A percentile compares a stretch with the other conserved stretches of the same genome.
These are phyloP conservation scores for Amiota minor DNA, from an alignment of 2,888 invertebrate genomes.

Conservation along the genomic window DNA sequence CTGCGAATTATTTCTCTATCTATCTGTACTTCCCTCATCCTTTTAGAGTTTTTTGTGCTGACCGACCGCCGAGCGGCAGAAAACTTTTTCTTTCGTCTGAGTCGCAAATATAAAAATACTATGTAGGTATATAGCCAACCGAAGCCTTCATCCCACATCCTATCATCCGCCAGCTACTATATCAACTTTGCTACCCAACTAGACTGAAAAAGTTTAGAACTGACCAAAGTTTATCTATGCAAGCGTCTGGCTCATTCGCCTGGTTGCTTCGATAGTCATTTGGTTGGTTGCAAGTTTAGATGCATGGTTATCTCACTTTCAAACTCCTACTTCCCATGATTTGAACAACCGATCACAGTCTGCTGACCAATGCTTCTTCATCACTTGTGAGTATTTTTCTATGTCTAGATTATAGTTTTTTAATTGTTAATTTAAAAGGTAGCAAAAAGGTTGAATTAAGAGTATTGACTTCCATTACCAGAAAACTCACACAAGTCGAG, in stretches of 20 bases:
- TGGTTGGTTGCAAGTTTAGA: no score
- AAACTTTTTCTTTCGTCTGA: conserved; percentile 10
- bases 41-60: not conserved
- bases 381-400: no score
- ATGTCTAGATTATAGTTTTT: no score
- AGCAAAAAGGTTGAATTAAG: no score
- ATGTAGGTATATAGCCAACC: not conserved
- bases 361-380: no score
- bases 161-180: no score
- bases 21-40: not conserved
- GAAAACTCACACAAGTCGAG: no score
- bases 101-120: conserved; percentile 11
- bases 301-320: not conserved
- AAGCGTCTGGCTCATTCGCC: conserved; percentile 11
- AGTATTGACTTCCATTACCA: no score
- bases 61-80: not conserved
- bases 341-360: not conserved
- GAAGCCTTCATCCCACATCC: no score
- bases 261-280: no score
- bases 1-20: not conserved
- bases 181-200: not conserved
- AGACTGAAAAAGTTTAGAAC: not conserved
- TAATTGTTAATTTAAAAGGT: no score
- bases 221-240: conserved; percentile 13
- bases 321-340: not conserved